Evolutionary conservation across 2,797 vertebrate species (phyloP).

Genomic region (Champsocephalus gunnari): DNA sequence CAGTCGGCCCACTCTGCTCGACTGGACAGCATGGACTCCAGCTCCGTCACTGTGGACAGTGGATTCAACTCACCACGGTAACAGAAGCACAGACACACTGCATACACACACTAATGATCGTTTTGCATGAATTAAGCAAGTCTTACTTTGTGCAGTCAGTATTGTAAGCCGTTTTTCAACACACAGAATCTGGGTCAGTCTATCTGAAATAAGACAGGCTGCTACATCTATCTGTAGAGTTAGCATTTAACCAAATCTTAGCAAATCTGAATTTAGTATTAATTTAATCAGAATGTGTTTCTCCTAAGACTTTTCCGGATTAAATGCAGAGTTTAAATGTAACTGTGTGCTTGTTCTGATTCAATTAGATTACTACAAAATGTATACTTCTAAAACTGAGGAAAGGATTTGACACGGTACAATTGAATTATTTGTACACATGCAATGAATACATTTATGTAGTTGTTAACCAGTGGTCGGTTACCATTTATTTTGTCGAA

Average conservation of each 20-base stretch:
- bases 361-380: neutral
- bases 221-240: no score
- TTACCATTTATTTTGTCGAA: neutral
- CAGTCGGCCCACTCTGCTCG: constrained; percentile 95
- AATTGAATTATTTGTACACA: no score
- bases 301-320: no score
- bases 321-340: no score
- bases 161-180: neutral
- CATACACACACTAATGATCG: neutral
- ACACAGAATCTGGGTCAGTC: neutral
- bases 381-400: neutral
- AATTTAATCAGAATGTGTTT: no score
- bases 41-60: constrained; percentile 98
- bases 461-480: neutral
- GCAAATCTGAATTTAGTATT: neutral
- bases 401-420: no score
- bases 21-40: constrained; percentile 99
- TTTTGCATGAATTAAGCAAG: neutral
- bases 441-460: neutral
- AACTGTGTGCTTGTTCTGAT: no score
- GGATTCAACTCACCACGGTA: constrained; percentile 99
- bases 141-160: neutral
- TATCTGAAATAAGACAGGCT: neutral
- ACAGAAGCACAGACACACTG: constrained; percentile 59
- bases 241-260: neutral